Conservation (phyloP, 1,140 invertebrate genomes). For the Dinoponera quadriceps region DNA sequence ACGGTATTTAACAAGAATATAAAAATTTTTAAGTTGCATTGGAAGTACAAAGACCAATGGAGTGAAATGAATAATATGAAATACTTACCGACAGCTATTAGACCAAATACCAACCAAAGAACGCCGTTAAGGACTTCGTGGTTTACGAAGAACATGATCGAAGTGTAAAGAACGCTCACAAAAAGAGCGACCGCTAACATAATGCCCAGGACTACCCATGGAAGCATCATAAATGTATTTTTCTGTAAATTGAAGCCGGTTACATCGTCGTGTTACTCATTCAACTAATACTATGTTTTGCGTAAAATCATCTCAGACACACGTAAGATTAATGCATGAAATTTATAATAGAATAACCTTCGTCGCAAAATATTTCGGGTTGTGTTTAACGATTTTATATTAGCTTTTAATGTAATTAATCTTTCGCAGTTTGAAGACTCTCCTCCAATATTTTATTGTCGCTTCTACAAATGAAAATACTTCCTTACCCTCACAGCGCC, state of each 20-base stretch:
- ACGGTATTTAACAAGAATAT: not conserved
- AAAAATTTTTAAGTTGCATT: not conserved
- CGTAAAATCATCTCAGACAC: not conserved
- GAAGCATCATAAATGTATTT: conserved; percentile 92
- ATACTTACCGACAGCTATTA: conserved; percentile 87
- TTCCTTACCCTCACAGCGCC: conserved; percentile 89
- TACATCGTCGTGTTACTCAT: not conserved
- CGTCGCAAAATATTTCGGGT: too few species aligned
- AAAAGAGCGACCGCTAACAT: conserved; percentile 91
- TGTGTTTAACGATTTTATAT: not conserved
- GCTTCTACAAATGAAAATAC: not conserved
- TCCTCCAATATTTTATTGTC: not conserved
- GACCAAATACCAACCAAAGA: conserved; percentile 88
- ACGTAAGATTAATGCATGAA: not conserved
- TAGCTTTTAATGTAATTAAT: too few species aligned
- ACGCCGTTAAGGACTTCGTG: conserved; percentile 86
- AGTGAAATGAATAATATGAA: conserved; percentile 24
- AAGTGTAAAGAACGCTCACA: conserved; percentile 91
- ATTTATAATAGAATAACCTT: too few species aligned
- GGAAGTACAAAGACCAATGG: too few species aligned
- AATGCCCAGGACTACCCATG: conserved; percentile 92
- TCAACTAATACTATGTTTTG: not conserved
- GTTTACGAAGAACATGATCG: conserved; percentile 90
- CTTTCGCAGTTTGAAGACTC: not conserved
- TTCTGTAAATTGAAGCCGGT: conserved; percentile 86